Conservation (phyloP, 2,888 invertebrate species). For the Pachydiplax longipennis region DNA sequence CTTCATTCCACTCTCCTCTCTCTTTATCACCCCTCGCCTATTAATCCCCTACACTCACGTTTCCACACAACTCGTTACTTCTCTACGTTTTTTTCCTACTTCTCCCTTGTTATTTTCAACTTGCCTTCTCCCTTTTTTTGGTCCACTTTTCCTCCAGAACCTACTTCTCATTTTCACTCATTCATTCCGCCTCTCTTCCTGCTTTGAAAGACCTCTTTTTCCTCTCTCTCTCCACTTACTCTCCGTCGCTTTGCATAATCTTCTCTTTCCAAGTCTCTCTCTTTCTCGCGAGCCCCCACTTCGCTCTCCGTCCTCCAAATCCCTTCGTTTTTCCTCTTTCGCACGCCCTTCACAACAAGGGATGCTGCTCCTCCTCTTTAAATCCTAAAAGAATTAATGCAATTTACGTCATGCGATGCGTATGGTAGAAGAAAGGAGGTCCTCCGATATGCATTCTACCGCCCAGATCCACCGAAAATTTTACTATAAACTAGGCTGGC, state of each 20-base stretch:
- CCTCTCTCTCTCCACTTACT: background rate
- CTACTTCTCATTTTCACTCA: background rate
- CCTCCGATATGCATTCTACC: too few species aligned
- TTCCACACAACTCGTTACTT: too few species aligned
- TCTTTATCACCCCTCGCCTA: too few species aligned
- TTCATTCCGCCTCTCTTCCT: background rate
- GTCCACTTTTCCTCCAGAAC: background rate
- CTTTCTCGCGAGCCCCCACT: background rate
- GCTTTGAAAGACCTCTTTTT: background rate
- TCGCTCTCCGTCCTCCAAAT: background rate
- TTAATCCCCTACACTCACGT: too few species aligned
- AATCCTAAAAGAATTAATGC: too few species aligned
- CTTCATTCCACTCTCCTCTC: background rate
- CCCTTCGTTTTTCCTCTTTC: background rate
- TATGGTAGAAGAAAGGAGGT: too few species aligned
- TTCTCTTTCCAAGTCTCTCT: background rate
- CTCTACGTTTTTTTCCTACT: background rate
- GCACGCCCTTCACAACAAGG: background rate
- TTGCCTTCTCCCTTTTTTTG: background rate
- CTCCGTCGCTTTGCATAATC: background rate
- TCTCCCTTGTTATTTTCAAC: background rate
- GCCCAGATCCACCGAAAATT: too few species aligned
- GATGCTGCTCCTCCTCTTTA: background rate
- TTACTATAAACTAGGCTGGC: too few species aligned
- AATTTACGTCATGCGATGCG: too few species aligned